Conservation (phyloP, 2,888 invertebrate species). For the Pammene aurita region DNA sequence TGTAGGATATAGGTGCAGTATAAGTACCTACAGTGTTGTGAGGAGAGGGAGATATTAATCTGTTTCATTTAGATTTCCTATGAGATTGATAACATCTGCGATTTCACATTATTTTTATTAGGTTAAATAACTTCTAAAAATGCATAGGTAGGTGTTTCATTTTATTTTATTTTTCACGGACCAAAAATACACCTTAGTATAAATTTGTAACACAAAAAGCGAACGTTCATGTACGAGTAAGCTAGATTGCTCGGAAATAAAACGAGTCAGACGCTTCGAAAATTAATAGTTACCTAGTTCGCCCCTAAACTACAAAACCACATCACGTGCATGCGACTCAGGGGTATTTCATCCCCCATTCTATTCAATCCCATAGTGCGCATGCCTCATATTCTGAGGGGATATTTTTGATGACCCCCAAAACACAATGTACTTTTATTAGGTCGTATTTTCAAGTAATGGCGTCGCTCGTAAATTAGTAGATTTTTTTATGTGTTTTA, state of each 20-base stretch:
- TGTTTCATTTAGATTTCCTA: not conserved
- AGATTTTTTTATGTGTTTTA: conserved; percentile 38
- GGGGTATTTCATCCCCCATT: conserved; percentile 54
- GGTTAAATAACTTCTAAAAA: too few species aligned
- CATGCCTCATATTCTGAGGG: conserved; percentile 32
- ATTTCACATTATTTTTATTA: not conserved
- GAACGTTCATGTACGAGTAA: too few species aligned
- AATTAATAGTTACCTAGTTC: conserved; percentile 16
- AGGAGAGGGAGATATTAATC: not conserved
- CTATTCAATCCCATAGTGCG: conserved; percentile 45
- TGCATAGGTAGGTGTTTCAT: too few species aligned
- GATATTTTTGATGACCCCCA: conserved; percentile 41
- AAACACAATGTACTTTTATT: conserved; percentile 42
- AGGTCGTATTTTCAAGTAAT: conserved; percentile 40
- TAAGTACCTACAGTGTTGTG: too few species aligned
- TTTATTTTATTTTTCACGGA: too few species aligned
- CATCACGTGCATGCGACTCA: conserved; percentile 48
- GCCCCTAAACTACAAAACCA: conserved; percentile 28
- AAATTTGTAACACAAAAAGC: too few species aligned
- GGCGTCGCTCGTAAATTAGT: conserved; percentile 40
- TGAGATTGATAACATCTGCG: too few species aligned
- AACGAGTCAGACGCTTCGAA: conserved; percentile 6
- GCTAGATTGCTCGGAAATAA: conserved; percentile 8
- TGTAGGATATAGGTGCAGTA: conserved; percentile 2
- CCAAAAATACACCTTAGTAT: too few species aligned